A percentile compares a stretch with the other conserved stretches of the same genome.
Evolutionary conservation across 1,140 invertebrate genomes (phyloP).

Genomic region (Frieseomelitta varia): DNA sequence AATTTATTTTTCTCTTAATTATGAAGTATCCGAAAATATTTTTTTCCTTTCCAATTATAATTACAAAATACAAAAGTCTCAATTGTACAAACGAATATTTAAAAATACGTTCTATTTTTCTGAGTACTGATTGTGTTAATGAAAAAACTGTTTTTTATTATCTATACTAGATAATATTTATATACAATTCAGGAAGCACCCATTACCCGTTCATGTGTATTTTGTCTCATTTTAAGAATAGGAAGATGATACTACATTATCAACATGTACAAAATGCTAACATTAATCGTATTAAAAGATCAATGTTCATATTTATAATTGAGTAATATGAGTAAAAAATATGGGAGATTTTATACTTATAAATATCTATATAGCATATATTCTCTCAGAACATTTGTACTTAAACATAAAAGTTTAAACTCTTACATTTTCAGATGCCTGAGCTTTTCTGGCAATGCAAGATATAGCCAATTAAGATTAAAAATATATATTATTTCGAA

Average conservation of each 20-base stretch:
- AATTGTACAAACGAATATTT: constrained; percentile 40
- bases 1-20: constrained; percentile 1
- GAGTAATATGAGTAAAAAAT: constrained; percentile 5
- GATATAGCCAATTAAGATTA: neutral
- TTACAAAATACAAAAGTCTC: neutral
- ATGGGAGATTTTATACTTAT: neutral
- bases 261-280: neutral
- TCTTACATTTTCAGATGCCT: neutral
- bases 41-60: neutral
- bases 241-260: constrained; percentile 9
- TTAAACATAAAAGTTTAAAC: neutral
- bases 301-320: neutral
- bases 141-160: constrained; percentile 3
- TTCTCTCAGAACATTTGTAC: neutral
- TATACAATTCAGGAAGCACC: constrained; percentile 42
- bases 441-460: neutral
- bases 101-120: constrained; percentile 25
- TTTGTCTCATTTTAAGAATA: neutral
- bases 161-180: constrained; percentile 21
- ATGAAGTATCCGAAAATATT: constrained; percentile 14
- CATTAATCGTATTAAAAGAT: neutral
- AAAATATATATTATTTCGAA: neutral
- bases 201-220: constrained; percentile 37
- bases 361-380: neutral
- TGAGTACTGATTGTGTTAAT: neutral